Percentiles rank a stretch among this genome's conserved stretches.
Evolutionary conservation across 2,797 vertebrate species (phyloP).

Genomic region (Lagorchestes hirsutus): DNA sequence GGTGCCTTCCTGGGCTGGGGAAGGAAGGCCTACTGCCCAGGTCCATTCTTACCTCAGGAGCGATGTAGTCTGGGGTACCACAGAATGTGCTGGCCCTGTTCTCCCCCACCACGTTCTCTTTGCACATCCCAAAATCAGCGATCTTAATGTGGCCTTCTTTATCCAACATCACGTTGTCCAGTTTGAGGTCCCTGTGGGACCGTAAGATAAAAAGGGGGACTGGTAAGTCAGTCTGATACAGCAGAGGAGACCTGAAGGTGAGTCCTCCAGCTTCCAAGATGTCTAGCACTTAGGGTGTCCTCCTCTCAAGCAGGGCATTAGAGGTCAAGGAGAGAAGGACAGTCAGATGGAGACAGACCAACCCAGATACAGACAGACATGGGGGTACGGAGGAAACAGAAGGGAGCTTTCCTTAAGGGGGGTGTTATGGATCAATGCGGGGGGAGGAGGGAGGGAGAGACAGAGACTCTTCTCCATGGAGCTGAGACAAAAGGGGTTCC

Average conservation of each 20-base stretch:
- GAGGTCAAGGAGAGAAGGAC: background rate
- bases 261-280: background rate
- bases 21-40: background rate
- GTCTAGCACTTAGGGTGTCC: background rate
- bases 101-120: conserved; percentile 92
- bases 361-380: background rate
- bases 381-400: background rate
- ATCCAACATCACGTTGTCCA: conserved; percentile 98
- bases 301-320: background rate
- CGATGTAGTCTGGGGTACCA: conserved; percentile 98
- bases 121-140: conserved; percentile 99
- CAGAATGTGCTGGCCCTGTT: conserved; percentile 95
- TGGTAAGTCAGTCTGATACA: background rate
- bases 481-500: background rate
- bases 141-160: conserved; percentile 97
- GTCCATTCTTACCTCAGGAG: conserved; percentile 91
- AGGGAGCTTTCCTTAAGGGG: background rate
- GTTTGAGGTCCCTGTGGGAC: conserved; percentile 93
- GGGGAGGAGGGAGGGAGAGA: background rate
- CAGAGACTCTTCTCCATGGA: background rate
- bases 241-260: background rate
- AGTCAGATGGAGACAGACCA: background rate
- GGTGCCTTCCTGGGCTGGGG: background rate
- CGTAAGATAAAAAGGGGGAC: background rate
- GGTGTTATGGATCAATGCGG: background rate